Percentiles rank a stretch among this genome's conserved stretches.
Evolutionary conservation across 2,888 invertebrate species (phyloP).

Genomic region (Ennomos quercinarius): DNA sequence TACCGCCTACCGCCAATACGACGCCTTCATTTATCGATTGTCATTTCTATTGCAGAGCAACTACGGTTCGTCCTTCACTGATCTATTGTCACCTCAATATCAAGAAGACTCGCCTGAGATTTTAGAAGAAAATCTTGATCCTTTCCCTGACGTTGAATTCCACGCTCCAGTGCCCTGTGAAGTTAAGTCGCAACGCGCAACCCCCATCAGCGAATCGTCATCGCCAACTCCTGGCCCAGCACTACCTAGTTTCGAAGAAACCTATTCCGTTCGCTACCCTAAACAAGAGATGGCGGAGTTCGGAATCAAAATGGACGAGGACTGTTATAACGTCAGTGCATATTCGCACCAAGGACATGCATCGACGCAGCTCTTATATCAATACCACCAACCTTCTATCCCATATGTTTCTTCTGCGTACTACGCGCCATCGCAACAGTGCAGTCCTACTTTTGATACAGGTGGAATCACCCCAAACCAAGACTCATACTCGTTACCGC

Average conservation of each 20-base stretch:
- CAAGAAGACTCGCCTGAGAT: slow-evolving; percentile 90
- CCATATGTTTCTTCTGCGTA: slow-evolving; percentile 85
- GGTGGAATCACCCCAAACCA: slow-evolving; percentile 82
- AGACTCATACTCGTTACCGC: slow-evolving; percentile 89
- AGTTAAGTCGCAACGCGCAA: slow-evolving; percentile 72
- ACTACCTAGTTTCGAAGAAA: slow-evolving; percentile 95
- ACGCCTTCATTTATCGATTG: slow-evolving; percentile 75
- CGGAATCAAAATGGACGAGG: slow-evolving; percentile 94
- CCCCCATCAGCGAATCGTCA: slow-evolving; percentile 75
- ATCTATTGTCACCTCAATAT: slow-evolving; percentile 90
- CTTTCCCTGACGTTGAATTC: slow-evolving; percentile 89
- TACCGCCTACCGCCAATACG: slow-evolving; percentile 70
- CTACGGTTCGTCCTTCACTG: slow-evolving; percentile 92
- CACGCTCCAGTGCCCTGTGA: slow-evolving; percentile 77
- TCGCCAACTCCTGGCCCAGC: slow-evolving; percentile 85
- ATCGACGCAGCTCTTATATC: slow-evolving; percentile 85
- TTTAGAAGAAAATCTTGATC: slow-evolving; percentile 90
- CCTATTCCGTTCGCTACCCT: slow-evolving; percentile 91
- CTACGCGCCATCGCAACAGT: slow-evolving; percentile 86
- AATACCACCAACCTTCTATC: slow-evolving; percentile 85
- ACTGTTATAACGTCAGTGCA: slow-evolving; percentile 89
- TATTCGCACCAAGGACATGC: slow-evolving; percentile 85
- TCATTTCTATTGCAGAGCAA: slow-evolving; percentile 88
- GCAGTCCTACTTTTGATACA: slow-evolving; percentile 82
- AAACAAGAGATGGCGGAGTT: slow-evolving; percentile 87